Evolutionary conservation across 2,888 invertebrate species (phyloP).

Genomic region (Agrochola macilenta): DNA sequence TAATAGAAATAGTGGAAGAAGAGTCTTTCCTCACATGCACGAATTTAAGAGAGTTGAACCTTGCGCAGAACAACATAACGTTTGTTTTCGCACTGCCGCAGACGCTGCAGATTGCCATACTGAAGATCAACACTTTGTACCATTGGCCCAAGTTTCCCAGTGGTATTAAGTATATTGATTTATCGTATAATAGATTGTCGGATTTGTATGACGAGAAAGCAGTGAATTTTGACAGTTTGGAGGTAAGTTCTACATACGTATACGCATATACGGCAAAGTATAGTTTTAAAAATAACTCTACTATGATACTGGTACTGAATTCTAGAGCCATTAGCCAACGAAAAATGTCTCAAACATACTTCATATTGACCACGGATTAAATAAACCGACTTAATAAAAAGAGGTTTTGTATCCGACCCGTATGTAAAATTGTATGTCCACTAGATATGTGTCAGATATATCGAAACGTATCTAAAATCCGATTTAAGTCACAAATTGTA

Average conservation of each 20-base stretch:
- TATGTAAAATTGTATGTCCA: no score
- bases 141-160: slow-evolving; percentile 86
- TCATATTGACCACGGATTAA: no score
- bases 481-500: no score
- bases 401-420: no score
- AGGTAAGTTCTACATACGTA: slow-evolving; percentile 78
- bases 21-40: slow-evolving; percentile 81
- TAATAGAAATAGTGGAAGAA: slow-evolving; percentile 85
- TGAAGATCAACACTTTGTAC: slow-evolving; percentile 84
- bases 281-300: neutral
- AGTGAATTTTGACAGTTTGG: slow-evolving; percentile 81
- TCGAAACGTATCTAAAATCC: no score
- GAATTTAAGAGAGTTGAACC: slow-evolving; percentile 84
- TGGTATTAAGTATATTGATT: slow-evolving; percentile 84
- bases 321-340: no score
- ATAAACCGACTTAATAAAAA: no score
- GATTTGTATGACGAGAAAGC: slow-evolving; percentile 80
- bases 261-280: no score
- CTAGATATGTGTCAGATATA: no score
- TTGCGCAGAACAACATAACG: slow-evolving; percentile 87
- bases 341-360: neutral
- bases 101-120: slow-evolving; percentile 81
- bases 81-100: slow-evolving; percentile 83
- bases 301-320: no score
- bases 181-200: slow-evolving; percentile 85